These are phyloP conservation scores for Drosophila ohnishii DNA, from an alignment of 1,140 invertebrate genomes.

Conservation along the genomic window DNA sequence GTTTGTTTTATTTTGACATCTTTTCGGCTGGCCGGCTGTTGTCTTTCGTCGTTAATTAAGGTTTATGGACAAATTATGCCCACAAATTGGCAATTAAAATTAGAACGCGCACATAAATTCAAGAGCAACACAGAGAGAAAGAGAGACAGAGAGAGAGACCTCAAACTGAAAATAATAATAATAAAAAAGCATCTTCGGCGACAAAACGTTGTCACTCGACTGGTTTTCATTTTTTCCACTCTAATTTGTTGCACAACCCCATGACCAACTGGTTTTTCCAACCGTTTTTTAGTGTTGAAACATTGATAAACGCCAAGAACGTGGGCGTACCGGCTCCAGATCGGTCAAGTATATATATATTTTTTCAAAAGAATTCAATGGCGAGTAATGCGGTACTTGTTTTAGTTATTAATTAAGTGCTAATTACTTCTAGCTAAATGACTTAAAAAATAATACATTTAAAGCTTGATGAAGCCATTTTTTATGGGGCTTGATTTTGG, in stretches of 20 bases:
- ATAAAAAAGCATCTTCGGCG: constrained; percentile 33
- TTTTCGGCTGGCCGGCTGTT: constrained; percentile 65
- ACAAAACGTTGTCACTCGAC: constrained; percentile 73
- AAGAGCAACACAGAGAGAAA: constrained; percentile 28
- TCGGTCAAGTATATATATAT: constrained; percentile 14
- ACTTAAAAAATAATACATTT: too few relatives aligned
- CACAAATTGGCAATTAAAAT: constrained; percentile 82
- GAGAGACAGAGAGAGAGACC: background rate
- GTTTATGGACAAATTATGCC: constrained; percentile 81
- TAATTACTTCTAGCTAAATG: background rate
- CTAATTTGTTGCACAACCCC: constrained; percentile 48
- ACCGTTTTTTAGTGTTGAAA: constrained; percentile 35
- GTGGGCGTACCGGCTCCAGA: constrained; percentile 42
- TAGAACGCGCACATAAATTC: constrained; percentile 80
- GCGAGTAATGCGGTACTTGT: background rate
- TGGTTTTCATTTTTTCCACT: constrained; percentile 46
- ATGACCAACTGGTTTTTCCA: constrained; percentile 37
- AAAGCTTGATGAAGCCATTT: background rate
- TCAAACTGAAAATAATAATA: constrained; percentile 29
- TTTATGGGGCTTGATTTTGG: background rate
- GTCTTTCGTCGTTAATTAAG: constrained; percentile 79
- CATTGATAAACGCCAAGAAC: constrained; percentile 33
- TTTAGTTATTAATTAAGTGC: background rate
- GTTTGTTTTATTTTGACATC: constrained; percentile 81
- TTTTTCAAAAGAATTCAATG: too few relatives aligned